A percentile compares a stretch with the other conserved stretches of the same genome.
Conservation (phyloP, 37 sponge, comb jelly and placozoan genomes). For the Cladorhizidae sp. region DNA sequence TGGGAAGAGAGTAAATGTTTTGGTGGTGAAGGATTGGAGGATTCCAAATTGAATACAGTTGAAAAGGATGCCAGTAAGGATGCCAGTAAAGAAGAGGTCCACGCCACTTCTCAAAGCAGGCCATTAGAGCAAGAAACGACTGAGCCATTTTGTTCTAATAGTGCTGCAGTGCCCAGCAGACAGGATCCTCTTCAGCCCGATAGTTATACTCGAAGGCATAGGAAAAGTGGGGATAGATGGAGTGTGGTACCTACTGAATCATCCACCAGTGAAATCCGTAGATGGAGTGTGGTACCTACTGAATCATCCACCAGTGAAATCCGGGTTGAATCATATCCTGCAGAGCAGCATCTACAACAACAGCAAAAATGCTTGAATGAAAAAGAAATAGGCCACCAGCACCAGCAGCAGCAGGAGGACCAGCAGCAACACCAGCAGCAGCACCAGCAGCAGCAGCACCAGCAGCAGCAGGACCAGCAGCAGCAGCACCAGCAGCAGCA, state of each 20-base stretch:
- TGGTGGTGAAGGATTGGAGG: too few species aligned
- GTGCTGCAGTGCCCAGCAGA: background rate
- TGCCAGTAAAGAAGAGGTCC: too few species aligned
- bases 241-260: background rate
- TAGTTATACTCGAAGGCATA: background rate
- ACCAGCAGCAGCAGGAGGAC: background rate
- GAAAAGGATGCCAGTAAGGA: too few species aligned
- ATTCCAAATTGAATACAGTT: too few species aligned
- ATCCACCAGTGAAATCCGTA: background rate
- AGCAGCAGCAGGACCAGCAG: background rate
- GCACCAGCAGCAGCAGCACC: background rate
- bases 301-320: background rate
- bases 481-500: background rate
- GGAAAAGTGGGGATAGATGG: background rate
- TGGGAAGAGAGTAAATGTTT: too few species aligned
- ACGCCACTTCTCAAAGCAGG: background rate
- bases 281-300: background rate
- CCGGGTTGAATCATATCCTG: background rate
- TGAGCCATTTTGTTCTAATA: background rate
- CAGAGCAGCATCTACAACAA: background rate
- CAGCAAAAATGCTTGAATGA: background rate
- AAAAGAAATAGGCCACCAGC: background rate
- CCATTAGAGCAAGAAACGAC: background rate
- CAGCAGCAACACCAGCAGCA: background rate
- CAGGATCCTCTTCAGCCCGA: background rate